phyloP scores from a whole-genome alignment of 1,140 invertebrate species.

The Ganaspis sp. region DNA sequence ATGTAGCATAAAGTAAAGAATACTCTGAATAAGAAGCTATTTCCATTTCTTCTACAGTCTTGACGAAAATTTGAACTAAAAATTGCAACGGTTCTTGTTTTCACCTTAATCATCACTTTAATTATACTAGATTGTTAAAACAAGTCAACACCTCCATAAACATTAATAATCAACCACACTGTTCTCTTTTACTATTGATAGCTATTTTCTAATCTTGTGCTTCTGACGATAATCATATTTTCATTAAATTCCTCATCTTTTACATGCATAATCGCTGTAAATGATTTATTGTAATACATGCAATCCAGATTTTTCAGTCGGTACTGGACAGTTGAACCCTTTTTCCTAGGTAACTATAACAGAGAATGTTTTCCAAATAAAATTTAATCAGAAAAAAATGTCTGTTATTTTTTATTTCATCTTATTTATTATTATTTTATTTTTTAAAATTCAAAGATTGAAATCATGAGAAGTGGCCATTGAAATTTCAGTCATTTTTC shows the following conservation, averaged over 20 bases:
- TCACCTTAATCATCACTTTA: conserved; percentile 37
- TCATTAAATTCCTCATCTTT: not conserved
- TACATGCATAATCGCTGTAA: not conserved
- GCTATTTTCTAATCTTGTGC: not conserved
- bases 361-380: too few species aligned
- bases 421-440: too few species aligned
- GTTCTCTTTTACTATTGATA: not conserved
- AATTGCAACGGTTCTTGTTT: conserved; percentile 11
- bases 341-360: too few species aligned
- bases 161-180: not conserved
- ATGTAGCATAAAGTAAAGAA: conserved; percentile 37
- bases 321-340: too few species aligned
- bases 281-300: too few species aligned
- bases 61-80: conserved; percentile 27
- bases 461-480: too few species aligned
- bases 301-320: too few species aligned
- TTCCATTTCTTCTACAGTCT: conserved; percentile 29
- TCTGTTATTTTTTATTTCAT: too few species aligned
- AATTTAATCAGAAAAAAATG: too few species aligned
- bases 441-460: too few species aligned
- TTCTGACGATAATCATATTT: not conserved
- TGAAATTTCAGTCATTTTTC: too few species aligned
- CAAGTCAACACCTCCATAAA: conserved; percentile 17
- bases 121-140: conserved; percentile 27
- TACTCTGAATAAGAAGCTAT: conserved; percentile 35